Base-by-base conservation (phyloP, 2,113 vertebrate genomes). In the Atrichornis clamosus region DNA sequence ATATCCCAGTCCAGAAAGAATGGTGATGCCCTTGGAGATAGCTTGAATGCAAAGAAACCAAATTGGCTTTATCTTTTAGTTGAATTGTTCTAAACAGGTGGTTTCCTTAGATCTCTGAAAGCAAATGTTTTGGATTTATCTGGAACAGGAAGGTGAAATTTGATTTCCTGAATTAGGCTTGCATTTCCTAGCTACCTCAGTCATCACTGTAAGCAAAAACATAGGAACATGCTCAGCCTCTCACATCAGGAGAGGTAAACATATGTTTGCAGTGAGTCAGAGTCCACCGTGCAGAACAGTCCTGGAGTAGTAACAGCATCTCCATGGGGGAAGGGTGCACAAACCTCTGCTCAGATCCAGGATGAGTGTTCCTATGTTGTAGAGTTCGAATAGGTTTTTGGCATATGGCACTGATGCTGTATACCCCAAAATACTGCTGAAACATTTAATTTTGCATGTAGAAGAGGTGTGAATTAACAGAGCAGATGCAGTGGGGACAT, bases 331-430 rank as follows among this genome's bases (percentile, higher is more conserved):
- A 96, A 93, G 91, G 81, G 93, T 92, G 63, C 87, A 63, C 90
- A 81, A 78, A 67, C 79, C 82, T 94, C 86, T 96, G 94, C 94
- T 93, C 94, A 88, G 84, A 92, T 89, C 69, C 93, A 91, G 89
- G 77, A 90, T 81, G 86, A 88, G 87, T 92, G 90, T 95, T 95
- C 86, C 82, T 92, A 87, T 68, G 56, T 81, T 92, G 72, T 52
- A 65, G 83, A 72, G 56, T 90, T 95, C 21, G 26, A 84, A 84
- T 55, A 91, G 86, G 24, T 79, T 90, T 86, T 92, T 87, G 84
- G 69, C 83, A 91, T 88, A 83, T 79, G 65, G 62, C 64, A 72
- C 3, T 5, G 72, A 41, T 73, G 65, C 60, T 84, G 84, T 89
- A 42, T 75, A 24, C 32, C 77, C 77, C 58, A 90, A 93, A 96